Evolutionary conservation across 2,113 vertebrate species (phyloP), one percentile per base, ranked within the genome.

Genomic region (Protomyctophum bolini): DNA sequence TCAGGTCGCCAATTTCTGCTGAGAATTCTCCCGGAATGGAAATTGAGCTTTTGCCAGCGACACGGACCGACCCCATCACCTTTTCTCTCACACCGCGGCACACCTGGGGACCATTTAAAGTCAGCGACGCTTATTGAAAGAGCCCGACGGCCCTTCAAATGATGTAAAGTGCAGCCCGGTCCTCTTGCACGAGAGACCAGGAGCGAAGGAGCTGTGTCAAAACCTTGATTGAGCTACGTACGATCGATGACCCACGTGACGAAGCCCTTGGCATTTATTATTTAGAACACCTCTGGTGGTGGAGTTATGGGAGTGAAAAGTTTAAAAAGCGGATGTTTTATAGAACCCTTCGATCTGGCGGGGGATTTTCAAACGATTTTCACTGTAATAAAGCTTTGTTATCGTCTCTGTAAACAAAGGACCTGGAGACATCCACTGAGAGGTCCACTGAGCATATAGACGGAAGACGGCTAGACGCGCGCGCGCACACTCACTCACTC

Each of bases 21-120:
- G 63, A 76, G 61, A 73, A 58, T 68, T 77, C 57, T 88, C 68
- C 72, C 77, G 71, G 82, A 88, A 88, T 89, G 57, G 75, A 76
- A 78, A 87, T 68, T 70, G 69, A 77, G 70, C 66, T 15, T 29
- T 67, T 63, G 68, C 56, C 6, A 64, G 66, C 4, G 7, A 64
- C 63, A 69, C 55, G 54, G 68, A 52, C 66, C 76, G 73, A 79
- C 77, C 70, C 64, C 56, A 15, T 75, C 80, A 82, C 69, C 81
- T 69, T 63, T 73, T 47, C 71, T 72, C 81, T 76, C 6, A n/a
- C 54, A 41, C 74, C 4, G 15, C 54, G 46, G 50, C 11, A 0
- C 3, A 12, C 12, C 59, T 41, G 7, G 80, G 64, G 81, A 81
- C 66, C 76, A 61, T 84, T 90, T 83, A 76, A 83, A 85, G 80